A percentile compares a stretch with the other conserved stretches of the same genome.
These are phyloP conservation scores for Cantharis lateralis DNA, from an alignment of 2,888 invertebrate genomes.

Conservation along the genomic window DNA sequence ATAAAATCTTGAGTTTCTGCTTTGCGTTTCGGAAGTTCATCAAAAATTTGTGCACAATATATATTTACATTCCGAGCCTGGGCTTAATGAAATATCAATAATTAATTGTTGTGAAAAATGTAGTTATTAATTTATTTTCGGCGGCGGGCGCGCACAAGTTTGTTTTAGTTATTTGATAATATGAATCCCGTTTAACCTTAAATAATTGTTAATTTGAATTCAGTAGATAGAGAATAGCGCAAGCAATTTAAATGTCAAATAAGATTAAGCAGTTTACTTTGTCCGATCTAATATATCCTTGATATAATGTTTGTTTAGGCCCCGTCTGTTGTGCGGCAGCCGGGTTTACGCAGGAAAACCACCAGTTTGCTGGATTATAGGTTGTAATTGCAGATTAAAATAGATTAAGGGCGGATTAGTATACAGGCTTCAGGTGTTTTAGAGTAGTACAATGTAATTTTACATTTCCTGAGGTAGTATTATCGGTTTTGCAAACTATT, in stretches of 20 bases:
- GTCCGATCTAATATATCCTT: constrained; percentile 45
- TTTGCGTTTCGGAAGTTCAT: background rate
- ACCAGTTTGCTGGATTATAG: constrained; percentile 31
- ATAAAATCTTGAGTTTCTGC: background rate
- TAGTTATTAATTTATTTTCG: background rate
- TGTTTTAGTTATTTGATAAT: background rate
- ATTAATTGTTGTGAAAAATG: background rate
- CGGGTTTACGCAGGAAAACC: constrained; percentile 31
- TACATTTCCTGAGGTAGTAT: constrained; percentile 4
- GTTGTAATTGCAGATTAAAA: constrained; percentile 36
- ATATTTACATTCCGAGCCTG: background rate
- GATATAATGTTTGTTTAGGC: constrained; percentile 40
- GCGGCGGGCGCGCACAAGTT: background rate
- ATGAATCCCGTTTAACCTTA: constrained; percentile 25
- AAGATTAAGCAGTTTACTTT: constrained; percentile 48
- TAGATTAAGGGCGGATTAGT: constrained; percentile 32
- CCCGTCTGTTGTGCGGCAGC: constrained; percentile 32
- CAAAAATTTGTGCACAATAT: background rate
- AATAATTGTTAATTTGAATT: constrained; percentile 32
- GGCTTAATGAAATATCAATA: constrained; percentile 3
- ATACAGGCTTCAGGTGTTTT: constrained; percentile 31
- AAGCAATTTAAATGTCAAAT: constrained; percentile 49
- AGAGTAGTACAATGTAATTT: constrained; percentile 23
- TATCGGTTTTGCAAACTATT: background rate
- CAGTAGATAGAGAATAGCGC: constrained; percentile 31